These are phyloP conservation scores for Bombus sylvicola DNA, from an alignment of 1,140 invertebrate genomes.

Conservation along the genomic window DNA sequence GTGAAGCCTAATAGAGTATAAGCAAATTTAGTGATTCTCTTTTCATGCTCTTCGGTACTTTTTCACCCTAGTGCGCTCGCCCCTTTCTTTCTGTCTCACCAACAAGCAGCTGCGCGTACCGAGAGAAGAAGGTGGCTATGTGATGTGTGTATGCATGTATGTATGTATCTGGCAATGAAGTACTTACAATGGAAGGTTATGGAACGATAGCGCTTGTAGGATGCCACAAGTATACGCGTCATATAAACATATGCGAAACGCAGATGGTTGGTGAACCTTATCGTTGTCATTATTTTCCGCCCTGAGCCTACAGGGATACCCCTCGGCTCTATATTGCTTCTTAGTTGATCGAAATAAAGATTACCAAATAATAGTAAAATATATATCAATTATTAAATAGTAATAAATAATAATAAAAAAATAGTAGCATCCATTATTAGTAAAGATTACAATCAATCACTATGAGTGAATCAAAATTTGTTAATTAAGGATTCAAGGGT, in stretches of 20 bases:
- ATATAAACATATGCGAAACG: conserved; percentile 73
- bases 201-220: conserved; percentile 70
- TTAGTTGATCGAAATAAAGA: not conserved
- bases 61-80: not conserved
- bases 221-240: conserved; percentile 49
- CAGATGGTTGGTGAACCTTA: conserved; percentile 74
- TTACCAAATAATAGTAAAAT: not conserved
- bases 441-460: not conserved
- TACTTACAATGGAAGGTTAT: conserved; percentile 53
- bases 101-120: conserved; percentile 34
- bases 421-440: not conserved
- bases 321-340: not conserved
- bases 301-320: not conserved
- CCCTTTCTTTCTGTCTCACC: not conserved
- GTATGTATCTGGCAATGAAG: not conserved
- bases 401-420: not conserved
- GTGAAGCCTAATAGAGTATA: not conserved
- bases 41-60: not conserved
- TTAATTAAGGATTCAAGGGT: conserved; percentile 11
- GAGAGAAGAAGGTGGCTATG: conserved; percentile 35
- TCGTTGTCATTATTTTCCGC: conserved; percentile 58
- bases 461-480: not conserved
- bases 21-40: not conserved
- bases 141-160: too few species aligned
- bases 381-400: not conserved